A percentile compares a stretch with the other conserved stretches of the same genome.
Conservation (phyloP, 2,113 vertebrate genomes). For the Micronisus gabar region DNA sequence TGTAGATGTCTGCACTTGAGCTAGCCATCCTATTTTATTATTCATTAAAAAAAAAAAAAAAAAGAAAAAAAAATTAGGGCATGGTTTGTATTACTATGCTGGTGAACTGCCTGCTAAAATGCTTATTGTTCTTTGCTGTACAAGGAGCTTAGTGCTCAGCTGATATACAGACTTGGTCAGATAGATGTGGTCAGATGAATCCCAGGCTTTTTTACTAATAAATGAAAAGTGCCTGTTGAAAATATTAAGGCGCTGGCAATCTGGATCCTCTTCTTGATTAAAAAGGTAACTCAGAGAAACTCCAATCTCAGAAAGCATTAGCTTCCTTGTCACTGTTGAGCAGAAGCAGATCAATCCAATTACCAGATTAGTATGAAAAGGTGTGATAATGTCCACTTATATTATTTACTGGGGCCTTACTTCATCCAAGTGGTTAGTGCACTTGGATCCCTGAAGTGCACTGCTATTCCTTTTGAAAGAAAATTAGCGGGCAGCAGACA, state of each 20-base stretch:
- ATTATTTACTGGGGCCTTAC: not conserved
- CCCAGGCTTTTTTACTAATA: not conserved
- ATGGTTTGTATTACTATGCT: not conserved
- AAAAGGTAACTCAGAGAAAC: not conserved
- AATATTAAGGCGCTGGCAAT: not conserved
- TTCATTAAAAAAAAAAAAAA: not conserved
- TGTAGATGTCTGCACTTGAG: not conserved
- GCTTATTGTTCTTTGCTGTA: not conserved
- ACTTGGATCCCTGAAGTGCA: not conserved
- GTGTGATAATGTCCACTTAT: not conserved
- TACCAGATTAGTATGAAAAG: not conserved
- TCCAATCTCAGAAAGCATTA: not conserved
- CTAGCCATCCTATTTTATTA: not conserved
- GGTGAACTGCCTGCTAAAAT: not conserved
- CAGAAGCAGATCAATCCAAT: not conserved
- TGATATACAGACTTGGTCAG: not conserved
- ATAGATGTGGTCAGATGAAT: not conserved
- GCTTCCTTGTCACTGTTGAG: not conserved
- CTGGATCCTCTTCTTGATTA: not conserved
- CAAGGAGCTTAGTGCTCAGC: not conserved
- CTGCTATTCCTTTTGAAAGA: not conserved
- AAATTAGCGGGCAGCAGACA: conserved; percentile 6
- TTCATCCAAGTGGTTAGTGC: not conserved
- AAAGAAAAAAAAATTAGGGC: not conserved
- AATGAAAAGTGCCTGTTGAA: not conserved